A percentile compares a stretch with the other conserved stretches of the same genome.
Conservation (phyloP, 1,140 invertebrate genomes). For the Dinoponera quadriceps region DNA sequence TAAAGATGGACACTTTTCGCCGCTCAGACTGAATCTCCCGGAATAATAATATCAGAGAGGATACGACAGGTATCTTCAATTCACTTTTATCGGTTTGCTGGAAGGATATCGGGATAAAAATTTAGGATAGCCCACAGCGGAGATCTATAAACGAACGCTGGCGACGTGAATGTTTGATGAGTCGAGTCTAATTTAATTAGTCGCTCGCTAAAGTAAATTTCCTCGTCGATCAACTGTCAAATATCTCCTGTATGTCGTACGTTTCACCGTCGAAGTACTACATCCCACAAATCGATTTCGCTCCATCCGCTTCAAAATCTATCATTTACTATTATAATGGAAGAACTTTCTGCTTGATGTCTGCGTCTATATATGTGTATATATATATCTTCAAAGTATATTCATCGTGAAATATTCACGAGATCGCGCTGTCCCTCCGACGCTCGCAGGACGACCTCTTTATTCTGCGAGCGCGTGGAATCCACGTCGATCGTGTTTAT, state of each 20-base stretch:
- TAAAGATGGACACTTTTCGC: background rate
- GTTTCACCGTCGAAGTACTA: constrained; percentile 10
- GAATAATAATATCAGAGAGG: background rate
- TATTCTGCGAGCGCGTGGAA: background rate
- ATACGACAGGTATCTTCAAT: background rate
- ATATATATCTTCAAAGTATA: constrained; percentile 3
- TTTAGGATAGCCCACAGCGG: background rate
- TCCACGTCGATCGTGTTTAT: constrained; percentile 9
- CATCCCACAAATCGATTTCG: constrained; percentile 8
- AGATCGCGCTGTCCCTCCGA: background rate
- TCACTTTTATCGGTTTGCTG: background rate
- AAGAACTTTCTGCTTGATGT: background rate
- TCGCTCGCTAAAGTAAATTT: constrained; percentile 36
- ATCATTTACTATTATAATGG: constrained; percentile 39
- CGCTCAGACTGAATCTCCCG: background rate
- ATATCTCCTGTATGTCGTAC: background rate
- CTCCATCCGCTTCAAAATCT: constrained; percentile 17
- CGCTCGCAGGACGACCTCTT: background rate
- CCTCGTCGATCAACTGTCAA: constrained; percentile 36
- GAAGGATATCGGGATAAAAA: background rate
- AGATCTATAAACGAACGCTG: constrained; percentile 10
- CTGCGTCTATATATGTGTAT: too few species aligned
- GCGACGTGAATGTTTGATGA: constrained; percentile 38
- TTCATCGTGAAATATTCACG: constrained; percentile 35
- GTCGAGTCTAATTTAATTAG: constrained; percentile 49